Percentiles rank a stretch among this genome's conserved stretches.
These are phyloP conservation scores for Drosophila stalkeri DNA, from an alignment of 2,888 invertebrate genomes.

Conservation along the genomic window DNA sequence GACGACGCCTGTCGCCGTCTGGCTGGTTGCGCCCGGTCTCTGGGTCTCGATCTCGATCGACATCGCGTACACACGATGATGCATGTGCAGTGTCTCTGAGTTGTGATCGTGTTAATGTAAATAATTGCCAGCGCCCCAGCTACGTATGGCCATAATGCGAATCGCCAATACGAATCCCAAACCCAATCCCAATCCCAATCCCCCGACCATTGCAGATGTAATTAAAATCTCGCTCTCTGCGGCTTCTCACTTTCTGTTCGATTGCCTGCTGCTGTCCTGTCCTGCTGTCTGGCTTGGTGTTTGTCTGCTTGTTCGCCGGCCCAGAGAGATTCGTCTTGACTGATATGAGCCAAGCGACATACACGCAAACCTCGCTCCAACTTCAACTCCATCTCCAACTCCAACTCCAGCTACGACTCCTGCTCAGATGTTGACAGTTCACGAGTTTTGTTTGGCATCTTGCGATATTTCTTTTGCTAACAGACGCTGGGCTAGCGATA, in stretches of 20 bases:
- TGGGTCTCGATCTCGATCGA: constrained; percentile 71
- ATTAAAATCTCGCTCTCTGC: constrained; percentile 77
- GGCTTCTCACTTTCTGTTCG: constrained; percentile 69
- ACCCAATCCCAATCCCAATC: constrained; percentile 10
- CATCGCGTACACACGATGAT: constrained; percentile 80
- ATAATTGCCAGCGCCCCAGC: constrained; percentile 81
- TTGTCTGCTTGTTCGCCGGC: constrained; percentile 63
- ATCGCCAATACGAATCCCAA: background rate
- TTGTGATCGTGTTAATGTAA: constrained; percentile 85
- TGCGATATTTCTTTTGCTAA: constrained; percentile 52
- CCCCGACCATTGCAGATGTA: constrained; percentile 71
- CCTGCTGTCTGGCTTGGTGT: constrained; percentile 39
- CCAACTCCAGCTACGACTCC: constrained; percentile 22
- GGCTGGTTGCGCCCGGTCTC: constrained; percentile 18
- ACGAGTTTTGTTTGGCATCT: constrained; percentile 69
- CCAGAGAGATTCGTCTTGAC: constrained; percentile 73
- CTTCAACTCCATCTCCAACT: constrained; percentile 19
- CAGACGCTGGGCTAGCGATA: constrained; percentile 39
- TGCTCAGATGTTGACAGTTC: constrained; percentile 70
- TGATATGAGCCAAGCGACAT: constrained; percentile 74
- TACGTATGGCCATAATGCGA: background rate
- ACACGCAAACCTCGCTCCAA: constrained; percentile 70
- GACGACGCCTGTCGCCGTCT: constrained; percentile 50
- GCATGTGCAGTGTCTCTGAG: constrained; percentile 83
- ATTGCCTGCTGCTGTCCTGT: constrained; percentile 14